Conservation (phyloP, 2,888 invertebrate species). For the Nebria brevicollis region DNA sequence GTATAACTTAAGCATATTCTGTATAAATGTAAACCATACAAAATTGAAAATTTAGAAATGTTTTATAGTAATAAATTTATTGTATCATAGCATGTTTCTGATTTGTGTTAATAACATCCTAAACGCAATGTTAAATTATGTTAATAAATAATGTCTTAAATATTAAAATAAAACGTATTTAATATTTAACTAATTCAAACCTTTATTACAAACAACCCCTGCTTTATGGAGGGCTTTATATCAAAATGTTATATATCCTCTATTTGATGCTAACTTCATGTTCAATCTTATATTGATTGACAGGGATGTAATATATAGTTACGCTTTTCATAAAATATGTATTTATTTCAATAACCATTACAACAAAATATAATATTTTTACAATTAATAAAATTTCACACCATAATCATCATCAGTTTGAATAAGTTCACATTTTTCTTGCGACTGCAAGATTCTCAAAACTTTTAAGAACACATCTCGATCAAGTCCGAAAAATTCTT, state of each 20-base stretch:
- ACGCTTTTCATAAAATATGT: no score
- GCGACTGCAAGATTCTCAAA: slow-evolving; percentile 77
- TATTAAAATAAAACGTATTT: not conserved
- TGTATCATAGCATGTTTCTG: slow-evolving; percentile 47
- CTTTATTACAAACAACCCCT: not conserved
- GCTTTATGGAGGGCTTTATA: no score
- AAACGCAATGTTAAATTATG: slow-evolving; percentile 29
- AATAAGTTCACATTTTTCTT: slow-evolving; percentile 91
- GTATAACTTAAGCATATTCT: slow-evolving; percentile 64
- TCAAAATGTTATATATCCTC: no score
- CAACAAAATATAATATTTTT: not conserved
- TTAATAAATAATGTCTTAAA: slow-evolving; percentile 23
- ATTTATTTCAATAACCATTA: no score
- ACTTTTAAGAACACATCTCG: slow-evolving; percentile 84
- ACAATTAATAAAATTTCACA: slow-evolving; percentile 90
- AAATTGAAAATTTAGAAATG: slow-evolving; percentile 52
- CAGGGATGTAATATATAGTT: no score
- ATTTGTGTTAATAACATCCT: slow-evolving; percentile 26
- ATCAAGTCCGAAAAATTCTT: slow-evolving; percentile 90
- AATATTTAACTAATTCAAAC: not conserved
- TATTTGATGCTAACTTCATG: no score
- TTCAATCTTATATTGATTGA: no score
- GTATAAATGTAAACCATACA: slow-evolving; percentile 32
- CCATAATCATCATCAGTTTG: slow-evolving; percentile 89
- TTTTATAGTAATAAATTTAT: slow-evolving; percentile 54